Evolutionary conservation across 2,888 invertebrate genomes (phyloP).

Genomic region (Ornithoptera priamus): DNA sequence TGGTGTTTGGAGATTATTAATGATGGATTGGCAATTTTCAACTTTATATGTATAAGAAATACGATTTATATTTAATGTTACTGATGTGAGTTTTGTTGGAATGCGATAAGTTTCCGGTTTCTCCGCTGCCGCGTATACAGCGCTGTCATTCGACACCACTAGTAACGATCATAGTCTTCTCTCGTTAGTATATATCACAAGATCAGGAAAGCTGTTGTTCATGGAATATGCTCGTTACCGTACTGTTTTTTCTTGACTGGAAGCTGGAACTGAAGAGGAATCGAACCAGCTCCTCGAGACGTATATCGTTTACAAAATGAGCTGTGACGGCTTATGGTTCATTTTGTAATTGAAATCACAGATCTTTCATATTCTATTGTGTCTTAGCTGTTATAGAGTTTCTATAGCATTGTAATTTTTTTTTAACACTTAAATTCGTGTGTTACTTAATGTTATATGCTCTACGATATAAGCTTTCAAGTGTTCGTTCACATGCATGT

Average conservation of each 20-base stretch:
- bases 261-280: background rate
- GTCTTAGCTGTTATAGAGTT: too few species aligned
- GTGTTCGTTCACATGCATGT: background rate
- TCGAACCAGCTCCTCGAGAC: background rate
- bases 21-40: background rate
- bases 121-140: too few species aligned
- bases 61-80: background rate
- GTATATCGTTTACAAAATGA: background rate
- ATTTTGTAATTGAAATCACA: too few species aligned
- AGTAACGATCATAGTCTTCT: too few species aligned
- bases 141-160: too few species aligned
- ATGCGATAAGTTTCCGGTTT: background rate
- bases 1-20: background rate
- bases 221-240: too few species aligned
- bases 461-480: background rate
- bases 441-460: background rate
- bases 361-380: too few species aligned
- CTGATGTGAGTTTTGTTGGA: background rate
- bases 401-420: too few species aligned
- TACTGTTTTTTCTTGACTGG: too few species aligned
- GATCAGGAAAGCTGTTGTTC: too few species aligned
- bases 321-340: too few species aligned
- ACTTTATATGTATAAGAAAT: background rate
- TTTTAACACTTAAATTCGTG: background rate
- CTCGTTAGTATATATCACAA: too few species aligned